Conservation (phyloP, 2,797 vertebrate genomes). For the Tachyglossus aculeatus region DNA sequence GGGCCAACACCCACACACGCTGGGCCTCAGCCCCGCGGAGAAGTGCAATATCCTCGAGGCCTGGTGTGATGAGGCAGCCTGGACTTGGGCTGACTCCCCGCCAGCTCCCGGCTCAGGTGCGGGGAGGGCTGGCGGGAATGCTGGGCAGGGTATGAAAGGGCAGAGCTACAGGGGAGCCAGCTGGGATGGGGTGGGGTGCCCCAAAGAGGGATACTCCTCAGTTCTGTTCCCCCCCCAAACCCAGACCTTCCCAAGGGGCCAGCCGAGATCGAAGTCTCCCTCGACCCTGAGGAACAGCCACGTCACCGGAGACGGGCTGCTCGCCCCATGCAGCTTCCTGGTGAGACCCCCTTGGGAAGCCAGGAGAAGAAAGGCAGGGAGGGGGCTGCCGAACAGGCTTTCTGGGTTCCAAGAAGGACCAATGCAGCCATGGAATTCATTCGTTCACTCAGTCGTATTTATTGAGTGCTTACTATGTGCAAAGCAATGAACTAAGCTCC, state of each 20-base stretch:
- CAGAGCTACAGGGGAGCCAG: accelerated
- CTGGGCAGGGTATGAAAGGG: too few species aligned
- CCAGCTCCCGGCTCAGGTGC: constrained; percentile 37
- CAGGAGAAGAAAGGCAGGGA: not conserved
- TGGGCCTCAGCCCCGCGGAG: constrained; percentile 62
- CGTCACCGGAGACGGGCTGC: constrained; percentile 54
- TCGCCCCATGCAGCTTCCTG: constrained; percentile 50
- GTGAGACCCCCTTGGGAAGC: constrained; percentile 31
- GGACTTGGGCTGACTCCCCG: not conserved
- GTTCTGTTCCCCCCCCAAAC: not conserved
- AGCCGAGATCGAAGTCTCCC: constrained; percentile 69
- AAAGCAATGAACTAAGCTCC: too few species aligned
- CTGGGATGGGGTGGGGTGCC: not conserved
- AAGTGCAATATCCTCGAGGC: constrained; percentile 66
- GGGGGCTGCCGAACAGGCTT: too few species aligned
- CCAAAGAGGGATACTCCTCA: not conserved
- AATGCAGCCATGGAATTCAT: too few species aligned
- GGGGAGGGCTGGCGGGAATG: not conserved
- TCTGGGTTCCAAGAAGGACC: too few species aligned
- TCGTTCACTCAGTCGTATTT: too few species aligned
- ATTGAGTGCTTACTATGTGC: too few species aligned
- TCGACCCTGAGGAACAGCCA: constrained; percentile 61
- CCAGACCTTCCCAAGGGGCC: constrained; percentile 6
- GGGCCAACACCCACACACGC: constrained; percentile 63
- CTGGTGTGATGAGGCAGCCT: constrained; percentile 56